A percentile compares a stretch with the other conserved stretches of the same genome.
phyloP scores from a whole-genome alignment of 1,140 invertebrate genomes.

The Euglossa dilemma region DNA sequence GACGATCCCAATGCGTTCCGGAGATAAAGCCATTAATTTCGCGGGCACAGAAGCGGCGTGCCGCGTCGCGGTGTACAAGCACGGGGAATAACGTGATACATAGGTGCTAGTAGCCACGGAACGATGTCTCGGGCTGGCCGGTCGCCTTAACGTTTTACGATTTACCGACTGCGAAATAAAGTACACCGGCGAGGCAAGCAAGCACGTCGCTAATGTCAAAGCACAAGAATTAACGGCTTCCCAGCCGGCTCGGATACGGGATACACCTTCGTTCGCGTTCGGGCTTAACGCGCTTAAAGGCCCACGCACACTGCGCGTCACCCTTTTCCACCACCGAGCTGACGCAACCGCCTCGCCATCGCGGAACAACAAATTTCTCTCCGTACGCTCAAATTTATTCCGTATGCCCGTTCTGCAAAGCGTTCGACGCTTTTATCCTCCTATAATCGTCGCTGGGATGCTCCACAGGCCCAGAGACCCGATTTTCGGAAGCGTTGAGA shows the following conservation, averaged over 20 bases:
- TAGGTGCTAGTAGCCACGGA: slow-evolving; percentile 32
- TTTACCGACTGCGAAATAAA: slow-evolving; percentile 62
- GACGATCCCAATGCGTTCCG: background rate
- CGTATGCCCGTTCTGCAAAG: no score
- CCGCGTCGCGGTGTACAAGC: slow-evolving; percentile 6
- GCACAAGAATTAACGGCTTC: slow-evolving; percentile 59
- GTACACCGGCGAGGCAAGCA: slow-evolving; percentile 32
- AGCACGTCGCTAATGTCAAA: slow-evolving; percentile 63
- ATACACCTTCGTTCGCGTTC: slow-evolving; percentile 36
- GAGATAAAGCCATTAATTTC: slow-evolving; percentile 62
- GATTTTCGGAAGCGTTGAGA: no score
- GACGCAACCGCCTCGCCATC: background rate
- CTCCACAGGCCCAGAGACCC: no score
- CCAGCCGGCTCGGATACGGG: slow-evolving; percentile 25
- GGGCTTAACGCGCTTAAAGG: slow-evolving; percentile 32
- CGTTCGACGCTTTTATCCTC: no score
- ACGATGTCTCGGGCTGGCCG: slow-evolving; percentile 20
- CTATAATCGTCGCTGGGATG: no score
- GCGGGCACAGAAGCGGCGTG: slow-evolving; percentile 22
- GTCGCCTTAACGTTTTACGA: slow-evolving; percentile 56
- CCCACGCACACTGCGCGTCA: slow-evolving; percentile 10
- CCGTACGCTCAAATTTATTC: no score
- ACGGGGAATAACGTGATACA: slow-evolving; percentile 35
- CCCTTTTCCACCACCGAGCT: background rate
- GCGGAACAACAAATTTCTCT: background rate